Conservation (phyloP, 2,113 vertebrate species). For the Trogon melanurus region DNA sequence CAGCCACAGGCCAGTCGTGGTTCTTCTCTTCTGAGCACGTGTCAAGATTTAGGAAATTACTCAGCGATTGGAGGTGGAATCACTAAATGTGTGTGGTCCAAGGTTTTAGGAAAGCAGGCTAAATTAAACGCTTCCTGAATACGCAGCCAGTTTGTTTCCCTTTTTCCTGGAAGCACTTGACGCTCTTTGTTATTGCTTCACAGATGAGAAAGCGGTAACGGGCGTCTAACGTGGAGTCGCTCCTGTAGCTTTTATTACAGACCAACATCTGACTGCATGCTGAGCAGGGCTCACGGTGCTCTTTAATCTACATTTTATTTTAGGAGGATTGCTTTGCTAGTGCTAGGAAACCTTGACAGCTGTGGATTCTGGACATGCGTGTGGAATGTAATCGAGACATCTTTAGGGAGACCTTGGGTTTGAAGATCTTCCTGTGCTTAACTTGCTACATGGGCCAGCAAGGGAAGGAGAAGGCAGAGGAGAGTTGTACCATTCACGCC, state of each 20-base stretch:
- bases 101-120: background rate
- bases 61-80: background rate
- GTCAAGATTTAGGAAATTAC: background rate
- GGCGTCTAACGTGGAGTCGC: fast-evolving
- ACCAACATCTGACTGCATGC: background rate
- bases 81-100: background rate
- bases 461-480: background rate
- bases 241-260: background rate
- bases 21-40: background rate
- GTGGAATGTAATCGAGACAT: background rate
- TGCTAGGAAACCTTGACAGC: background rate
- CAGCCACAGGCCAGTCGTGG: background rate
- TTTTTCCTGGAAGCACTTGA: background rate
- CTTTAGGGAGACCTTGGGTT: no score
- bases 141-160: background rate
- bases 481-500: fast-evolving
- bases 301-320: background rate
- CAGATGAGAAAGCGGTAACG: background rate
- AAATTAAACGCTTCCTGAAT: background rate
- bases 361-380: fast-evolving
- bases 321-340: background rate
- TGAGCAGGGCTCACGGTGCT: background rate
- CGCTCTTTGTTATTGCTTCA: background rate
- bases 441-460: background rate
- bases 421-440: background rate